These are phyloP conservation scores for Antechinus flavipes DNA, from an alignment of 2,113 vertebrate species.

Conservation along the genomic window DNA sequence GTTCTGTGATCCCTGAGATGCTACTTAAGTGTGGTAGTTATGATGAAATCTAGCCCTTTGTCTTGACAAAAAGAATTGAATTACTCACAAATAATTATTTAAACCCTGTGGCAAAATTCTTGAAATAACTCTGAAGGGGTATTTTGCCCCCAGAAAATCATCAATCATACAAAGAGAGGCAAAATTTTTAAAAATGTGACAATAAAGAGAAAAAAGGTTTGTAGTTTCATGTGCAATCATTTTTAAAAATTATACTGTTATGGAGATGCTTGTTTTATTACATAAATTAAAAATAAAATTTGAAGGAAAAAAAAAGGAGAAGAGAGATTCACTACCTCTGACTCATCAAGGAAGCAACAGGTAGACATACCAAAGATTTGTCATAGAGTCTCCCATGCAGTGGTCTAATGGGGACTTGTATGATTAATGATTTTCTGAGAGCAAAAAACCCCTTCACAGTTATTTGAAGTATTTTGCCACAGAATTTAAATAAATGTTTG, in stretches of 20 bases:
- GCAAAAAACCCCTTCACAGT: neutral
- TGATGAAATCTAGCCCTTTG: conserved; percentile 17
- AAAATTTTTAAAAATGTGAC: too few relatives aligned
- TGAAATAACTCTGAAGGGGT: neutral
- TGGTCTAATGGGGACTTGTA: neutral
- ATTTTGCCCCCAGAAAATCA: neutral
- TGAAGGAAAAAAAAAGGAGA: too few relatives aligned
- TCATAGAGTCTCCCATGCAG: too few relatives aligned
- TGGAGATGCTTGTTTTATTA: too few relatives aligned
- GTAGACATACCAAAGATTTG: too few relatives aligned
- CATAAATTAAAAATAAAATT: too few relatives aligned
- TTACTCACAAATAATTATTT: conserved; percentile 26
- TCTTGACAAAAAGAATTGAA: conserved; percentile 1
- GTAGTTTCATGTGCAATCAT: too few relatives aligned
- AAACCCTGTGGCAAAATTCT: neutral
- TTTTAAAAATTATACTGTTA: too few relatives aligned
- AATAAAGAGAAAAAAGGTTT: too few relatives aligned
- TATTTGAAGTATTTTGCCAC: neutral
- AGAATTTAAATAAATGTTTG: conserved; percentile 16
- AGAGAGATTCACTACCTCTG: too few relatives aligned
- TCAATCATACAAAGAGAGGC: neutral
- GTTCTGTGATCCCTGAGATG: neutral
- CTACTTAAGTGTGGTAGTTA: neutral
- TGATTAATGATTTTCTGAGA: neutral
- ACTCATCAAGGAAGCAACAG: too few relatives aligned